A percentile compares a stretch with the other conserved stretches of the same genome.
These are phyloP conservation scores for Allolobophora icterica DNA, from an alignment of 2,888 invertebrate species.

Conservation along the genomic window DNA sequence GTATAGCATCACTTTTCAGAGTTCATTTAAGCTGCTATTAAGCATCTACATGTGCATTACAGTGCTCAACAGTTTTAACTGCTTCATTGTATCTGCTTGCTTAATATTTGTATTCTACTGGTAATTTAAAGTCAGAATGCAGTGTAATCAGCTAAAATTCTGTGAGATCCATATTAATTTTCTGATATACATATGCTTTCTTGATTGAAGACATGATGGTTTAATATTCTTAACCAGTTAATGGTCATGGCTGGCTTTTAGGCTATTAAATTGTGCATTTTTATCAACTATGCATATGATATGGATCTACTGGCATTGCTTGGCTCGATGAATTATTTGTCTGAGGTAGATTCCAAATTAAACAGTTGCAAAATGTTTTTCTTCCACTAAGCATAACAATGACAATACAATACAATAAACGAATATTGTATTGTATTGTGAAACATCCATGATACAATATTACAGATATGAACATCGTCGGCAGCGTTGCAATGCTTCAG, in stretches of 20 bases:
- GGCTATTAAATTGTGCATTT: not conserved
- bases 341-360: not conserved
- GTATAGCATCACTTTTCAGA: not conserved
- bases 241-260: not conserved
- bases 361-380: not conserved
- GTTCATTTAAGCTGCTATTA: not conserved
- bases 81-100: not conserved
- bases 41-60: not conserved
- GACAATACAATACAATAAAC: too few relatives aligned
- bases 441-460: not conserved
- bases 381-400: not conserved
- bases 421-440: too few relatives aligned
- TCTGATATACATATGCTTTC: not conserved
- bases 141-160: not conserved
- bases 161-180: not conserved
- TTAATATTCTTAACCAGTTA: too few relatives aligned
- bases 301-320: not conserved
- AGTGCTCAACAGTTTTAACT: not conserved
- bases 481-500: not conserved
- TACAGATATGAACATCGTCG: not conserved
- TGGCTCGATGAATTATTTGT: not conserved
- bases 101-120: not conserved
- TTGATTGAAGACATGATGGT: too few relatives aligned
- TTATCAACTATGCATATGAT: not conserved
- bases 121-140: not conserved